These are phyloP conservation scores for Temnothorax rugatulus DNA, from an alignment of 2,888 invertebrate species.

Conservation along the genomic window DNA sequence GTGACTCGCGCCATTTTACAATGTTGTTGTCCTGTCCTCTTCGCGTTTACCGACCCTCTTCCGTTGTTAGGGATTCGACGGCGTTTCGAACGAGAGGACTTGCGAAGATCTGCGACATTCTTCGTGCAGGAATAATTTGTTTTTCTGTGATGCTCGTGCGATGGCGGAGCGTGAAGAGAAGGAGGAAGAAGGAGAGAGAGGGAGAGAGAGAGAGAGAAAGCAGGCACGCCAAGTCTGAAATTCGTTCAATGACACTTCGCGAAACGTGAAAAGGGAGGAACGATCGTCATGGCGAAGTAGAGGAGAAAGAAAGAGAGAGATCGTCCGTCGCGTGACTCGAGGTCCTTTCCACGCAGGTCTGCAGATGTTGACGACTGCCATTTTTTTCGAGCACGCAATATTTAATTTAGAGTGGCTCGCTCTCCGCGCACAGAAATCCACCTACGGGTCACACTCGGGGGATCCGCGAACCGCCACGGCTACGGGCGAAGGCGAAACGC, in stretches of 20 bases:
- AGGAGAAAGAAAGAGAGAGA: not conserved
- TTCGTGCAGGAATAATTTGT: conserved; percentile 32
- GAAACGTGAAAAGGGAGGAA: conserved; percentile 38
- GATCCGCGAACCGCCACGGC: conserved; percentile 44
- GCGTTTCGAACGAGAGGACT: conserved; percentile 15
- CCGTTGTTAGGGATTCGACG: conserved; percentile 6
- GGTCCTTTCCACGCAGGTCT: conserved; percentile 54
- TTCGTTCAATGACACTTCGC: conserved; percentile 49
- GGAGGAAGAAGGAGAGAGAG: not conserved
- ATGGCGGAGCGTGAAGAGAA: not conserved
- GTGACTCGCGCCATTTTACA: conserved; percentile 66
- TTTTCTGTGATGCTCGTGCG: conserved; percentile 9
- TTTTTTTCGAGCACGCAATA: conserved; percentile 56
- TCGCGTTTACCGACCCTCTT: conserved; percentile 35
- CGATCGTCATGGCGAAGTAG: not conserved
- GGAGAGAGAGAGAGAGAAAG: not conserved
- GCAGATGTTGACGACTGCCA: conserved; percentile 54
- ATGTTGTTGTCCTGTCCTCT: conserved; percentile 40
- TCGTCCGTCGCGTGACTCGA: conserved; percentile 54
- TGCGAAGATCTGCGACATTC: conserved; percentile 29
- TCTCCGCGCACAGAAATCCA: conserved; percentile 35
- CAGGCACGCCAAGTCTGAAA: conserved; percentile 2
- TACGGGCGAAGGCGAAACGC: conserved; percentile 37
- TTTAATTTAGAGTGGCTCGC: conserved; percentile 54
- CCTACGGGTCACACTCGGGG: conserved; percentile 52